These are phyloP conservation scores for Temnothorax curvispinosus DNA, from an alignment of 1,140 invertebrate species.

Conservation along the genomic window DNA sequence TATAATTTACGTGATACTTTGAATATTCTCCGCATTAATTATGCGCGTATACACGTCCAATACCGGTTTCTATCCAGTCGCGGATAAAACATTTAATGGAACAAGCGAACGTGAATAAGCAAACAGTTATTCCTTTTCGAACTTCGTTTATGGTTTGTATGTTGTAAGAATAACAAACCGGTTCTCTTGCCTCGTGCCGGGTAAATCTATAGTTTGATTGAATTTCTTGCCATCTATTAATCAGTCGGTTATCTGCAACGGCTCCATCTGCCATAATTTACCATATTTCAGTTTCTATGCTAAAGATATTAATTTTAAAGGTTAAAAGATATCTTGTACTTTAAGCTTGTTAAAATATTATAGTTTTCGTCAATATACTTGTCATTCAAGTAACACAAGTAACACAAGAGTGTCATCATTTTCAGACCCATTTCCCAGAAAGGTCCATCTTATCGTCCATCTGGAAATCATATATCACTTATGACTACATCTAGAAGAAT, in stretches of 20 bases:
- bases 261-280: not conserved
- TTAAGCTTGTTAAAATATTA: conserved; percentile 15
- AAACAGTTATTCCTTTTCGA: conserved; percentile 49
- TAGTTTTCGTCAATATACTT: not conserved
- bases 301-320: not conserved
- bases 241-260: conserved; percentile 18
- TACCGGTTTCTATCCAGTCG: conserved; percentile 38
- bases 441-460: not conserved
- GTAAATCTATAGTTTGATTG: conserved; percentile 21
- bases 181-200: conserved; percentile 19
- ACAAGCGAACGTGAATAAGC: conserved; percentile 57
- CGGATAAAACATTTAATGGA: conserved; percentile 50
- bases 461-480: not conserved
- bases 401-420: not conserved
- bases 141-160: conserved; percentile 28
- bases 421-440: not conserved
- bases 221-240: conserved; percentile 46
- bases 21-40: conserved; percentile 33
- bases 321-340: not conserved
- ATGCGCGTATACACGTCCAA: not conserved
- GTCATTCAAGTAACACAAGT: not conserved
- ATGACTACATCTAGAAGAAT: not conserved
- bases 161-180: conserved; percentile 49
- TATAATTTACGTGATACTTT: conserved; percentile 30
- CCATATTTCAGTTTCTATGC: not conserved